Evolutionary conservation across 2,888 invertebrate species (phyloP).

Genomic region (Dasypogon diadema): DNA sequence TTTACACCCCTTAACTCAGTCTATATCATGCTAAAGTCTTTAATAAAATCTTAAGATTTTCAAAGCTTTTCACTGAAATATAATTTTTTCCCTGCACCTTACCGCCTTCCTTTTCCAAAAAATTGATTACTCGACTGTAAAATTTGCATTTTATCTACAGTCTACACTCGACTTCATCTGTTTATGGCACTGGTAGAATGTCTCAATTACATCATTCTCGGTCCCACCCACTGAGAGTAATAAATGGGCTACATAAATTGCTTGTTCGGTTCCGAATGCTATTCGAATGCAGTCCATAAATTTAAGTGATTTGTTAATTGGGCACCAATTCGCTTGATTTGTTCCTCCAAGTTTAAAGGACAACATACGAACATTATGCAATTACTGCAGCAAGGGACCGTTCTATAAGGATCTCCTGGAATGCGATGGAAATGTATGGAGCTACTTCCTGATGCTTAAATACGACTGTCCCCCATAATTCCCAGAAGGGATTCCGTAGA

Average conservation of each 20-base stretch:
- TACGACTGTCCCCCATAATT: neutral
- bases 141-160: constrained; percentile 42
- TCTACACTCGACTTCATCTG: constrained; percentile 44
- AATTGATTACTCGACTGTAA: constrained; percentile 38
- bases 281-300: constrained; percentile 52
- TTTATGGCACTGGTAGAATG: constrained; percentile 45
- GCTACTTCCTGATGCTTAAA: neutral
- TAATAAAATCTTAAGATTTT: too few species aligned
- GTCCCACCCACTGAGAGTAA: constrained; percentile 48
- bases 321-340: constrained; percentile 32
- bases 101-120: constrained; percentile 11
- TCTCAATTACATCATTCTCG: constrained; percentile 48
- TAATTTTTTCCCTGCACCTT: too few species aligned
- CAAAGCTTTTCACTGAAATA: too few species aligned
- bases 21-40: too few species aligned
- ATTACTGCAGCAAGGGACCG: constrained; percentile 17
- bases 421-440: constrained; percentile 6
- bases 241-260: constrained; percentile 53
- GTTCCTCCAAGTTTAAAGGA: constrained; percentile 34
- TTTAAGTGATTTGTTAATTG: constrained; percentile 53
- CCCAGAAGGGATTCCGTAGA: neutral
- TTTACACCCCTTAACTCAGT: too few species aligned
- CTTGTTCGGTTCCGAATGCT: constrained; percentile 45
- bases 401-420: constrained; percentile 27
- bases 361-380: constrained; percentile 37